Evolutionary conservation across 2,888 invertebrate species (phyloP).

Genomic region (Venusia cambrica): DNA sequence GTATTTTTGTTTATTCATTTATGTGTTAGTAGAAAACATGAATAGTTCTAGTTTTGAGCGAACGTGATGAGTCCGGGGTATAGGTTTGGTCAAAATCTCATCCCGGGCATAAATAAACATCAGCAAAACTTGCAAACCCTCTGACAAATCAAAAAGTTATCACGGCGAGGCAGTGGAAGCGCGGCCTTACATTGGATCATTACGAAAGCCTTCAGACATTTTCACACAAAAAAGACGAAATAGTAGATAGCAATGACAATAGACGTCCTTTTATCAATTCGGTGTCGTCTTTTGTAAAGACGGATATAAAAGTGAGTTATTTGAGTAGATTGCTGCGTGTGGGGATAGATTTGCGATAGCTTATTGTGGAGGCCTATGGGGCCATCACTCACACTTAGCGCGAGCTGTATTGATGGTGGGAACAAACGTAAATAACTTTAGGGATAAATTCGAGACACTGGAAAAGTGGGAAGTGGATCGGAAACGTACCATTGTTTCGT

Average conservation of each 20-base stretch:
- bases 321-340: conserved; percentile 19
- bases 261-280: conserved; percentile 31
- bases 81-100: too few species aligned
- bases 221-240: conserved; percentile 30
- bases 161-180: too few species aligned
- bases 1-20: too few species aligned
- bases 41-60: too few species aligned
- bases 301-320: conserved; percentile 31
- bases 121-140: too few species aligned
- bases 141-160: too few species aligned
- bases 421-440: not conserved
- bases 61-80: too few species aligned
- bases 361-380: conserved; percentile 12
- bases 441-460: too few species aligned
- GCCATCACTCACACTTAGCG: conserved; percentile 10
- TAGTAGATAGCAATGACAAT: conserved; percentile 27
- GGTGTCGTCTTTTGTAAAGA: conserved; percentile 24
- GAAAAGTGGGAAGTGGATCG: too few species aligned
- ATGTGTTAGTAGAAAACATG: too few species aligned
- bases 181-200: conserved; percentile 24
- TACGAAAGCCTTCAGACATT: conserved; percentile 20
- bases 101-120: too few species aligned
- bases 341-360: conserved; percentile 16
- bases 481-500: too few species aligned
- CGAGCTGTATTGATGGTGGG: conserved; percentile 1